A percentile compares a stretch with the other conserved stretches of the same genome.
These are phyloP conservation scores for Drosophila merina DNA, from an alignment of 2,888 invertebrate genomes.

Conservation along the genomic window DNA sequence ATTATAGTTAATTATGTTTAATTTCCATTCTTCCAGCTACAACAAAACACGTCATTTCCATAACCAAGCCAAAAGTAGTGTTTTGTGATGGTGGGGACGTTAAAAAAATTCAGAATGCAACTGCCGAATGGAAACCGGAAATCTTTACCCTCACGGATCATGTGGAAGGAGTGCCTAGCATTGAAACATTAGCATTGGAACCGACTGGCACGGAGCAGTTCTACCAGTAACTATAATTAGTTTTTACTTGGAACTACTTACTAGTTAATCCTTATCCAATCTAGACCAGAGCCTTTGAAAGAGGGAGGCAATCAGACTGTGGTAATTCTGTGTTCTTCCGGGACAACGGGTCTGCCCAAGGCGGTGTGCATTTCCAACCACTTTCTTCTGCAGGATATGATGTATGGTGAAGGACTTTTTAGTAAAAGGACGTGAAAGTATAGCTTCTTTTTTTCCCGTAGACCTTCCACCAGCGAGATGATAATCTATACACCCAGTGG, in stretches of 20 bases:
- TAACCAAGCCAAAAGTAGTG: constrained; percentile 63
- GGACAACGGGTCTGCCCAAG: constrained; percentile 73
- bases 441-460: not conserved
- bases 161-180: constrained; percentile 54
- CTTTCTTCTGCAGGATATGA: constrained; percentile 45
- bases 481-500: constrained; percentile 56
- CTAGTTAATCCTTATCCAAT: not conserved
- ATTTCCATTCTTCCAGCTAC: constrained; percentile 38
- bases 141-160: constrained; percentile 54
- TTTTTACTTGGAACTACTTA: not conserved
- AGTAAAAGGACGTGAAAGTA: not conserved
- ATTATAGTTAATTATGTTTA: no score
- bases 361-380: constrained; percentile 61
- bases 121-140: constrained; percentile 59
- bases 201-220: constrained; percentile 57
- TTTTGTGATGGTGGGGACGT: constrained; percentile 67
- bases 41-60: constrained; percentile 50
- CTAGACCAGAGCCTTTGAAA: constrained; percentile 49
- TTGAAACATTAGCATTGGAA: constrained; percentile 55
- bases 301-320: constrained; percentile 55
- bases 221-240: constrained; percentile 53
- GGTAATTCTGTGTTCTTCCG: constrained; percentile 71
- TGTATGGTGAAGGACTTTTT: constrained; percentile 24
- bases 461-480: constrained; percentile 52
- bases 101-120: constrained; percentile 54